These are phyloP conservation scores for Nansenia antarctica DNA, from an alignment of 2,113 vertebrate species.

Conservation along the genomic window DNA sequence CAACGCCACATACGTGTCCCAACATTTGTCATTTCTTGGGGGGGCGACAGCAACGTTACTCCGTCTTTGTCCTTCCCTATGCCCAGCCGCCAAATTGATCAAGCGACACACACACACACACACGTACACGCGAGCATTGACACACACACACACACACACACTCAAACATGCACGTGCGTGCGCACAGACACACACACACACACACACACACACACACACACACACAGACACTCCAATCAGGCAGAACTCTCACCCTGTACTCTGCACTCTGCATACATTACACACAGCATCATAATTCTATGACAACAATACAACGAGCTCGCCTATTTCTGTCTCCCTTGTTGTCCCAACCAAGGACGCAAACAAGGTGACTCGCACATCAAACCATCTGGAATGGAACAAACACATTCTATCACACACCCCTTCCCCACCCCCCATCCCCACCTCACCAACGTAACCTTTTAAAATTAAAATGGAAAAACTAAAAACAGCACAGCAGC, in stretches of 20 bases:
- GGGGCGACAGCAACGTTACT: slow-evolving; percentile 35
- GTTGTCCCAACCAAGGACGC: slow-evolving; percentile 46
- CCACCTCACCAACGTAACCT: neutral
- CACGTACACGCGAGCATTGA: neutral
- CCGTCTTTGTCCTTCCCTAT: slow-evolving; percentile 21
- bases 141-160: neutral
- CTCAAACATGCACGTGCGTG: too few species aligned
- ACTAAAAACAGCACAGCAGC: slow-evolving; percentile 14
- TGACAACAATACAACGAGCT: slow-evolving; percentile 18
- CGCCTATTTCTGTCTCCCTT: neutral
- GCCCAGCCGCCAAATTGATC: neutral
- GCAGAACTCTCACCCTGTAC: neutral
- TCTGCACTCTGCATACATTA: neutral
- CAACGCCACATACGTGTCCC: slow-evolving; percentile 52
- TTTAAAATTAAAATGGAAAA: neutral
- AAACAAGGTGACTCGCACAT: slow-evolving; percentile 62
- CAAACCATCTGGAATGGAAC: slow-evolving; percentile 56
- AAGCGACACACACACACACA: slow-evolving; percentile 1
- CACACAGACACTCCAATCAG: neutral
- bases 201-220: too few species aligned
- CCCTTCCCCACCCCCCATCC: neutral
- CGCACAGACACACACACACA: too few species aligned
- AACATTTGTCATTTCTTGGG: slow-evolving; percentile 49
- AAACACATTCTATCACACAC: neutral
- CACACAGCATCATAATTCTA: slow-evolving; percentile 5